Evolutionary conservation across 2,888 invertebrate genomes (phyloP).

Genomic region (Megaustenia siamemsis): DNA sequence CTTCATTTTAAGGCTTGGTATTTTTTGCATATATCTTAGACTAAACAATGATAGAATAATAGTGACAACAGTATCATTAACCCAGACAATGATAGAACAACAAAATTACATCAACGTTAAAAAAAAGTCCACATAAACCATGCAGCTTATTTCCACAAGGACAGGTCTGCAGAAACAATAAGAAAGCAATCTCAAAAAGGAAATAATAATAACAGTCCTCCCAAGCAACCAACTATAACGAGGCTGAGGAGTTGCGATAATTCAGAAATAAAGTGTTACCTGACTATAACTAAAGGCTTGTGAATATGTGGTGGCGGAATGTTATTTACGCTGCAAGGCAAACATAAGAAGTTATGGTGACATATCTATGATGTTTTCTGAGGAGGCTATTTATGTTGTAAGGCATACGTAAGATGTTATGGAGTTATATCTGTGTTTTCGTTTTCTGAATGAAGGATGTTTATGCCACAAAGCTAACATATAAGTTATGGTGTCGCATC

Average conservation of each 20-base stretch:
- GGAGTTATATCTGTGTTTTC: no score
- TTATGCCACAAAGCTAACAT: no score
- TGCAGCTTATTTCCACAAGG: background rate
- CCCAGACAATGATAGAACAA: no score
- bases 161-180: constrained; percentile 12
- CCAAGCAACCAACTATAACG: background rate
- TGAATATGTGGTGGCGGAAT: background rate
- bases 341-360: background rate
- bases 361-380: background rate
- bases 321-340: constrained; percentile 45
- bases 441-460: no score
- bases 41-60: no score
- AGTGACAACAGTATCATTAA: no score
- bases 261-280: constrained; percentile 20
- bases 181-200: background rate
- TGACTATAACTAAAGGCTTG: constrained; percentile 27
- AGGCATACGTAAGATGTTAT: no score
- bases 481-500: no score
- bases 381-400: no score
- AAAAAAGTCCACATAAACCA: background rate
- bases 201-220: constrained; percentile 4
- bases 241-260: background rate
- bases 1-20: no score
- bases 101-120: no score
- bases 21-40: no score